Evolutionary conservation across 2,113 vertebrate genomes (phyloP).

Genomic region (Colossoma macropomum): DNA sequence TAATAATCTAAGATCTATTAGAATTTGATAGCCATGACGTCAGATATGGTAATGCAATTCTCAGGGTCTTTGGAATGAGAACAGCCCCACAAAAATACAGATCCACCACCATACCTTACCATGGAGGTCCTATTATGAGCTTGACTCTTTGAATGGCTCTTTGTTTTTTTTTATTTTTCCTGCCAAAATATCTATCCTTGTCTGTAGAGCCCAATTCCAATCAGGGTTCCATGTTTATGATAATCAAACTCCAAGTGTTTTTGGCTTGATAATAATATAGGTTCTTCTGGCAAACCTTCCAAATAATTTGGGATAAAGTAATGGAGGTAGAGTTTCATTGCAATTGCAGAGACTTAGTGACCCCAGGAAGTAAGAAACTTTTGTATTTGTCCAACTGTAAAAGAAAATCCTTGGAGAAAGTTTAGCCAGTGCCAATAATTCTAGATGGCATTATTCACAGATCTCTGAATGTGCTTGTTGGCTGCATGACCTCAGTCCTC

Average conservation of each 20-base stretch:
- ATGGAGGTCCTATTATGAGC: too few relatives aligned
- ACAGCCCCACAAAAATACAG: too few relatives aligned
- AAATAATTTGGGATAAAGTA: neutral
- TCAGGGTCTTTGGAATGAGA: too few relatives aligned
- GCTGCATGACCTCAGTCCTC: neutral
- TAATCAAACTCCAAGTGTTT: neutral
- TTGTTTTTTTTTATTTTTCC: too few relatives aligned
- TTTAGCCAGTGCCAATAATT: neutral
- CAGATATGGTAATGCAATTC: too few relatives aligned
- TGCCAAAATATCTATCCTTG: neutral
- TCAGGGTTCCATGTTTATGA: neutral
- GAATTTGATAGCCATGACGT: too few relatives aligned
- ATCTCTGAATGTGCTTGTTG: neutral
- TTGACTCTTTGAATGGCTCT: too few relatives aligned
- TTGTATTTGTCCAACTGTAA: neutral
- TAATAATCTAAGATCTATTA: too few relatives aligned
- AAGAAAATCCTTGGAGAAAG: constrained; percentile 2
- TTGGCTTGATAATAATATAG: neutral
- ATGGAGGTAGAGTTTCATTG: neutral
- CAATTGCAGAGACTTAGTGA: neutral
- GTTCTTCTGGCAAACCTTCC: neutral
- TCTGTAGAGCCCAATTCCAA: neutral
- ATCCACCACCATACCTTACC: too few relatives aligned
- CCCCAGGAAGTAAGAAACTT: neutral
- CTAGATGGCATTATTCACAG: neutral